Percentiles rank a stretch among this genome's conserved stretches.
Evolutionary conservation across 1,140 invertebrate species (phyloP).

Genomic region (Ceratoteleas bidentatus): DNA sequence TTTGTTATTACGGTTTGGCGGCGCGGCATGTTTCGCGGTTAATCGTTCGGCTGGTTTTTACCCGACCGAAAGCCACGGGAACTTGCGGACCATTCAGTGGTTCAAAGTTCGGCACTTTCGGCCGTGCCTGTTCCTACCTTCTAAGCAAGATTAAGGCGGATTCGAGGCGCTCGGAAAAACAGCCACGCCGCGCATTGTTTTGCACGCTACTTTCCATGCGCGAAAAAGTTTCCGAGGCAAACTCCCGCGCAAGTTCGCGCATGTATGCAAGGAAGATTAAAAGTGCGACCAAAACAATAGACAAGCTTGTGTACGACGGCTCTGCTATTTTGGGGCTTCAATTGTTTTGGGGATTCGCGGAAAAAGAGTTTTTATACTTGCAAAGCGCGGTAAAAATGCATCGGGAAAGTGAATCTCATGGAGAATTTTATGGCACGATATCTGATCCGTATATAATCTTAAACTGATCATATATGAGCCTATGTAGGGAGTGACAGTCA

Average conservation of each 20-base stretch:
- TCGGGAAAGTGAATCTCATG: too few species aligned
- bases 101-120: constrained; percentile 50
- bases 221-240: constrained; percentile 39
- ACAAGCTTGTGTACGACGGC: too few species aligned
- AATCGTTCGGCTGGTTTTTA: constrained; percentile 50
- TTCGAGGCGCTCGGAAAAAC: constrained; percentile 42
- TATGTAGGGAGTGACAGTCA: too few species aligned
- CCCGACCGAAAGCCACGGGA: not conserved
- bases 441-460: too few species aligned
- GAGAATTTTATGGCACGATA: too few species aligned
- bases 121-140: constrained; percentile 6
- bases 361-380: too few species aligned
- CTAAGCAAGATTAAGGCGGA: constrained; percentile 58
- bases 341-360: too few species aligned
- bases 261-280: constrained; percentile 35
- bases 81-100: constrained; percentile 24
- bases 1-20: constrained; percentile 44
- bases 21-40: constrained; percentile 24
- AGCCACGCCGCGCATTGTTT: constrained; percentile 56
- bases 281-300: constrained; percentile 7
- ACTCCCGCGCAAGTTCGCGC: constrained; percentile 38
- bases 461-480: too few species aligned
- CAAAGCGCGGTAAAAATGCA: too few species aligned
- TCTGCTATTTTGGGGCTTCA: too few species aligned
- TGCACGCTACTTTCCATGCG: constrained; percentile 23